phyloP scores from a whole-genome alignment of 2,113 vertebrate species.

The Choloepus hoffmanni region DNA sequence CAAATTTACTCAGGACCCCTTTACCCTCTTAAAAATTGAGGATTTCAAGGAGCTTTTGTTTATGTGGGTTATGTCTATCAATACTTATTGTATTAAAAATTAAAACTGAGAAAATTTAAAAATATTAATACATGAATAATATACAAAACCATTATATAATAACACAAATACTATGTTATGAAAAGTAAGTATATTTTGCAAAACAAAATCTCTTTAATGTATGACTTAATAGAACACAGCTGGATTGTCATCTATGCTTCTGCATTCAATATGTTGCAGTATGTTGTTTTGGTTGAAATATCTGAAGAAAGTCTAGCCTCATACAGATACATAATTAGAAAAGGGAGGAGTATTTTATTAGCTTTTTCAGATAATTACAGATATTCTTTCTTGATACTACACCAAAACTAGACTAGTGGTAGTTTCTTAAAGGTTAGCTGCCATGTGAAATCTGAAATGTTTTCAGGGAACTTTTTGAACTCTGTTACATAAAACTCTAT shows the following conservation, averaged over 20 bases:
- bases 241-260: not conserved
- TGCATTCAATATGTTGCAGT: constrained; percentile 9
- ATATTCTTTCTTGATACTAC: constrained; percentile 8
- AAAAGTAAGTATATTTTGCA: constrained; percentile 40
- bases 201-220: constrained; percentile 46
- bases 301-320: constrained; percentile 21
- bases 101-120: constrained; percentile 39
- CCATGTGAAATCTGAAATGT: constrained; percentile 7
- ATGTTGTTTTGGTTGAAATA: constrained; percentile 24
- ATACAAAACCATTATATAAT: constrained; percentile 8
- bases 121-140: constrained; percentile 1
- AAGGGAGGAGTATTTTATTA: constrained; percentile 49
- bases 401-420: not conserved
- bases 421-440: constrained; percentile 18
- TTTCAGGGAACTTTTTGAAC: not conserved
- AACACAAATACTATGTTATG: constrained; percentile 14
- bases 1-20: not conserved
- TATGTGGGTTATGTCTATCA: not conserved
- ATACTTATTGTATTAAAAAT: constrained; percentile 21
- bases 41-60: constrained; percentile 38
- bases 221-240: constrained; percentile 31
- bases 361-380: not conserved
- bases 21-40: not conserved
- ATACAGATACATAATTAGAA: not conserved
- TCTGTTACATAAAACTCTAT: constrained; percentile 17